These are phyloP conservation scores for Pocillopora damicornis DNA, from an alignment of 64 coral and sea anemone species.

Conservation along the genomic window DNA sequence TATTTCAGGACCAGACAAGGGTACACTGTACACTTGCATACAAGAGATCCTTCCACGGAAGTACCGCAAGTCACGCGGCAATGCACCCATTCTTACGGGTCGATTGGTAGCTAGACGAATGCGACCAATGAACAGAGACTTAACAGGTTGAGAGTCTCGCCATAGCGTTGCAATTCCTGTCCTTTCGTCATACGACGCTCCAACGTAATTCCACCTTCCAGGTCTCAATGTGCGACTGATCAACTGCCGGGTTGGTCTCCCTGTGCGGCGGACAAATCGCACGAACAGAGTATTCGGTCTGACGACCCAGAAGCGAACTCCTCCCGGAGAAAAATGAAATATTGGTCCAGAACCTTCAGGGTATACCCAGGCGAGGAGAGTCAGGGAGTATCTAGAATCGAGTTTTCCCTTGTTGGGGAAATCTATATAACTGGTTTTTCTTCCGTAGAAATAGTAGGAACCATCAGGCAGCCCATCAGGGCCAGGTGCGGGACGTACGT, in stretches of 20 bases:
- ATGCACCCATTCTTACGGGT: constrained; percentile 57
- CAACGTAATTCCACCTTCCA: constrained; percentile 60
- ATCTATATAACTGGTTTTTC: constrained; percentile 66
- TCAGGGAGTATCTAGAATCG: constrained; percentile 67
- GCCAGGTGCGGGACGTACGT: constrained; percentile 54
- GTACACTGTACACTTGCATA: constrained; percentile 58
- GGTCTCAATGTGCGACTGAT: constrained; percentile 22
- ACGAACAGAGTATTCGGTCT: constrained; percentile 41
- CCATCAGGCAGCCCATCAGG: constrained; percentile 71
- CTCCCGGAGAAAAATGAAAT: constrained; percentile 66
- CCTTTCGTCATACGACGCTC: constrained; percentile 49
- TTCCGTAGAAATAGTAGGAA: constrained; percentile 60
- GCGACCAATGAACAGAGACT: constrained; percentile 38
- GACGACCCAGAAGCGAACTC: constrained; percentile 76
- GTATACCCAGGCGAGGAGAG: constrained; percentile 81
- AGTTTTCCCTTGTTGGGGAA: constrained; percentile 77
- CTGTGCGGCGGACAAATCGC: constrained; percentile 56
- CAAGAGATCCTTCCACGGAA: constrained; percentile 63
- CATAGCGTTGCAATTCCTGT: constrained; percentile 49
- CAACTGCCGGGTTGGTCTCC: constrained; percentile 21
- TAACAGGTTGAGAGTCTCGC: constrained; percentile 34
- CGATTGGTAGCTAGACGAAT: constrained; percentile 66
- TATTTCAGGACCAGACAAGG: constrained; percentile 51
- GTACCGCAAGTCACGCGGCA: constrained; percentile 55
- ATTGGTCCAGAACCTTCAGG: constrained; percentile 74